Evolutionary conservation across 2,797 vertebrate genomes (phyloP), one percentile per base, ranked within the genome.

Genomic region (Sebastiscus tertius): DNA sequence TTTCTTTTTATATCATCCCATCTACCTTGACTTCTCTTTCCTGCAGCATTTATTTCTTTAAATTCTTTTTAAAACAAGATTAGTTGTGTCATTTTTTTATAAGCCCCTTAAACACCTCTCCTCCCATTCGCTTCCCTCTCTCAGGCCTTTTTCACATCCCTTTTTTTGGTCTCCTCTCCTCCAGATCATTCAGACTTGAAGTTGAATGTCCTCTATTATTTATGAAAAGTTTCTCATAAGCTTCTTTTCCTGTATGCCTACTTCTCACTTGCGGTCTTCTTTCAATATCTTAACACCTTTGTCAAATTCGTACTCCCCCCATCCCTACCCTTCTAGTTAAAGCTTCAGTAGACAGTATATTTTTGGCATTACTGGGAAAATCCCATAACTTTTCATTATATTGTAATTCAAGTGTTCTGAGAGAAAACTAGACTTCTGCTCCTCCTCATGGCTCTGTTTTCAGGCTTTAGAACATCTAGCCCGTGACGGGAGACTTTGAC

Each of bases 201-300:
- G 49, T 16, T 74, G 33, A 73, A n/a, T 59, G 24, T 12, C 33
- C 13, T 63, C 13, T 63, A 62, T 62, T 56, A 71, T 72, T 78
- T 18, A 26, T 64, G 13, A 55, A 60, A 61, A 62, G 4, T 26
- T 58, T 68, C 18, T 60, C 27, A 34, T 26, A 39, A 26, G 6
- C 18, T 26, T 68, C 6, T 60, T 46, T 49, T 73, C 11, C 29
- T 16, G 16, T 31, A 56, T 11, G 4, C 27, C 20, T 63, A n/a
- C 46, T n/a, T 36, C 42, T 73, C 39, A 7, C 52, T 29, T 3
- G 1, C 4, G 27, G n/a, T 54, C 3, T 42, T 31, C 42, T 34
- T 20, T 36, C 29, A 22, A 7, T 27, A 11, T 39, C 36, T 54
- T 55, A 54, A 54, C 39, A 65, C 20, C 10, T 56, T 56, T 36